Evolutionary conservation across 2,113 vertebrate genomes (phyloP).

Genomic region (Leuciscus idus): DNA sequence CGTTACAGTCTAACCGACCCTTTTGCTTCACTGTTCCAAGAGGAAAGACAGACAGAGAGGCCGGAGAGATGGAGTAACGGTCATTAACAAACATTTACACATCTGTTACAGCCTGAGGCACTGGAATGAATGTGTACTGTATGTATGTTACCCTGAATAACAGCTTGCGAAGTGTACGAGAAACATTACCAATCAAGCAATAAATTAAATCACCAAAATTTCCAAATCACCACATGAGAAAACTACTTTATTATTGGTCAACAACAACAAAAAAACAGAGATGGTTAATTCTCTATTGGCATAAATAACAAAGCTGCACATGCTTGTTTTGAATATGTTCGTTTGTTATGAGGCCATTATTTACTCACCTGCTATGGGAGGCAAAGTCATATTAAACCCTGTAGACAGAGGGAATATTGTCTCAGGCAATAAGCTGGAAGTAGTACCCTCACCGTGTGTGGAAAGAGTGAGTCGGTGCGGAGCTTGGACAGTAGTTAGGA

Average conservation of each 20-base stretch:
- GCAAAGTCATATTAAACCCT: conserved; percentile 27
- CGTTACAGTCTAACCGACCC: conserved; percentile 54
- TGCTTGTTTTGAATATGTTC: neutral
- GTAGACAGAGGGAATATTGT: conserved; percentile 28
- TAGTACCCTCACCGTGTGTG: neutral
- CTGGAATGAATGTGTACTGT: conserved; percentile 24
- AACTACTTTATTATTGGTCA: neutral
- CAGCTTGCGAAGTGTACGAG: neutral
- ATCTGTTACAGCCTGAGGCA: conserved; percentile 55
- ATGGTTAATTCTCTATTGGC: neutral
- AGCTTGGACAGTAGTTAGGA: conserved; percentile 10
- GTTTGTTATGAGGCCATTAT: conserved; percentile 29
- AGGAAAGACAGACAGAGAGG: neutral
- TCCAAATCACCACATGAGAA: too few species aligned
- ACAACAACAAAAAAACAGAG: neutral
- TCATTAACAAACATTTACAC: conserved; percentile 37
- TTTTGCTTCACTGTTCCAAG: neutral
- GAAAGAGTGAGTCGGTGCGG: conserved; percentile 3
- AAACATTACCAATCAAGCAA: neutral
- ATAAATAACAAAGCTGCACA: neutral
- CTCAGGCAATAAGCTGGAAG: conserved; percentile 20
- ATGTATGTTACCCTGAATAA: conserved; percentile 1
- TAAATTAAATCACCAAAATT: neutral
- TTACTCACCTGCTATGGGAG: conserved; percentile 49
- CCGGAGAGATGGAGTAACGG: conserved; percentile 14